Conservation (phyloP, 2,888 invertebrate genomes). For the Listrodromus nycthemerus region DNA sequence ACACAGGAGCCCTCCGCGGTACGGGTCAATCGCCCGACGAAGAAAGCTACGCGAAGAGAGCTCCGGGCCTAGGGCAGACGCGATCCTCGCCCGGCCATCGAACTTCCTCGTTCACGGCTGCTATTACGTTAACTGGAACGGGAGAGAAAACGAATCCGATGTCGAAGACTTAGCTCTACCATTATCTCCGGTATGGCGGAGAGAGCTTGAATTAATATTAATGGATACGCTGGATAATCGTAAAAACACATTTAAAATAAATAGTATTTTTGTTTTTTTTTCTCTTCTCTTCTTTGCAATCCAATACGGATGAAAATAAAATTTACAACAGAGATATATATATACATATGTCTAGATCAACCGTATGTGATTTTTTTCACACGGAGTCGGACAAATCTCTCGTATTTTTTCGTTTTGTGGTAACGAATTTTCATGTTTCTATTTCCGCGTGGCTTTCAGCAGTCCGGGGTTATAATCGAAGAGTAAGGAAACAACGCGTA, state of each 20-base stretch:
- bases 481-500: neutral
- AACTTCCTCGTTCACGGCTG: slow-evolving; percentile 6
- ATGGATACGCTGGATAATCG: neutral
- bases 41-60: slow-evolving; percentile 33
- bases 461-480: neutral
- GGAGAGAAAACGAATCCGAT: slow-evolving; percentile 39
- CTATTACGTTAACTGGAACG: slow-evolving; percentile 29
- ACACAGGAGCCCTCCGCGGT: neutral
- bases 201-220: slow-evolving; percentile 1
- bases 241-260: neutral
- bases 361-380: neutral
- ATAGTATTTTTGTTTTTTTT: slow-evolving; percentile 1
- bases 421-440: neutral
- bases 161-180: neutral
- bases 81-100: slow-evolving; percentile 42
- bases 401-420: no score
- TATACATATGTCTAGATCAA: no score
- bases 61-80: slow-evolving; percentile 17
- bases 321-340: neutral
- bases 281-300: neutral
- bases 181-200: slow-evolving; percentile 6
- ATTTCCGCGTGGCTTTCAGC: neutral
- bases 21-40: slow-evolving; percentile 63
- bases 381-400: neutral
- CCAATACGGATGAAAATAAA: no score